These are phyloP conservation scores for Mormyrus iriodes DNA, from an alignment of 2,113 vertebrate genomes.

Conservation along the genomic window DNA sequence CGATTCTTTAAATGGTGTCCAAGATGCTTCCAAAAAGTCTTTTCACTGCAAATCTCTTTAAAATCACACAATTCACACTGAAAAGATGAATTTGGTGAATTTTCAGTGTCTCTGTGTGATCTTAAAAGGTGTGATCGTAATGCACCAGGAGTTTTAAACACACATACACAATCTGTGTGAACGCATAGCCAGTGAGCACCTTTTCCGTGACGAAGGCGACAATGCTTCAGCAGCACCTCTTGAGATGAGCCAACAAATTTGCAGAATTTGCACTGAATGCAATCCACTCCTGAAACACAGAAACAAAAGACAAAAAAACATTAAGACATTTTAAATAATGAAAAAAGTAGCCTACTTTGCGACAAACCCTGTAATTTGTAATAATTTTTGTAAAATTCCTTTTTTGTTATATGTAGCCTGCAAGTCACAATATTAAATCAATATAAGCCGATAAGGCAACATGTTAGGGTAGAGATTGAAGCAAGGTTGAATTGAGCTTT, in stretches of 20 bases:
- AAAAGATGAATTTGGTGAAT: background rate
- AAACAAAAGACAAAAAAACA: no score
- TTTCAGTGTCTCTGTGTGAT: background rate
- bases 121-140: background rate
- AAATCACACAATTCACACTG: background rate
- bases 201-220: background rate
- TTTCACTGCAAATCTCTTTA: background rate
- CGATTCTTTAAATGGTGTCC: background rate
- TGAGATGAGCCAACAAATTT: background rate
- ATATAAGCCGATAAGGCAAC: no score
- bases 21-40: background rate
- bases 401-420: no score
- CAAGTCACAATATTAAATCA: no score
- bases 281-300: background rate
- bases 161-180: background rate
- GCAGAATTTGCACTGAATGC: background rate
- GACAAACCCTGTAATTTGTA: no score
- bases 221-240: background rate
- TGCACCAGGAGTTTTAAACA: background rate
- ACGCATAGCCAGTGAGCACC: background rate
- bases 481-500: no score
- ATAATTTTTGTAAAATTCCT: no score
- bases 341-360: no score
- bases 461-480: no score
- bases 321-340: no score